Evolutionary conservation across 2,888 invertebrate genomes (phyloP), one percentile per base, ranked within the genome.

Genomic region (Creontiades dilutus): DNA sequence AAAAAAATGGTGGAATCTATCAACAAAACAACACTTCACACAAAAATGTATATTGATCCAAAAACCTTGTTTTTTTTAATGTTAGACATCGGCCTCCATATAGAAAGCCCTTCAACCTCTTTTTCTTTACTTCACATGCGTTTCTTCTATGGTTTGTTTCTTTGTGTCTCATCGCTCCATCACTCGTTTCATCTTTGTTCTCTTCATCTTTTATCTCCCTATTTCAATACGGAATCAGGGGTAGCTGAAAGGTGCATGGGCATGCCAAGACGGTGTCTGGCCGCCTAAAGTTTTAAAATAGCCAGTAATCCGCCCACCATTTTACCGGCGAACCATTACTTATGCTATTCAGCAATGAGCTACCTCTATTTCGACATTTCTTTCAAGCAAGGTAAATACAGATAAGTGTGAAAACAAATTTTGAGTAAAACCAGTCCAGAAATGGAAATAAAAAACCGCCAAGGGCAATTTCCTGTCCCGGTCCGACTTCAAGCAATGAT

Each of bases 141-240:
- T 68, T 68, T 68, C 68, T 68, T 68, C 57, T 57, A n/a, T 23
- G 68, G 68, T 68, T 16, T 52, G 37, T 37, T 61, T 19, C 61
- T 61, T 16, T 61, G 16, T 23, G 16, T 23, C 12, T 68, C 68
- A 12, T 68, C 23, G 68, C 68, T 68, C n/a, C 16, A 14, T 16
- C 13, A 14, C 52, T 16, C 23, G 9, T 68, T 68, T 68, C 68
- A 23, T 23, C 68, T 19, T 68, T 19, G 12, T 68, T 68, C 23
- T 68, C 68, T 19, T 23, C 68, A 61, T 68, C 52, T 52, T 13
- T 52, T 52, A 14, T 37, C 37, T 37, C 37, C 37, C 7, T 37
- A 4, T 37, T 37, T 37, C 37, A 37, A 37, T 37, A 57, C 16
- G 5, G 57, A 57, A 57, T 57, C 57, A 57, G 57, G 5, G 57